These are phyloP conservation scores for Halictus ligatus DNA, from an alignment of 2,888 invertebrate species.

Conservation along the genomic window DNA sequence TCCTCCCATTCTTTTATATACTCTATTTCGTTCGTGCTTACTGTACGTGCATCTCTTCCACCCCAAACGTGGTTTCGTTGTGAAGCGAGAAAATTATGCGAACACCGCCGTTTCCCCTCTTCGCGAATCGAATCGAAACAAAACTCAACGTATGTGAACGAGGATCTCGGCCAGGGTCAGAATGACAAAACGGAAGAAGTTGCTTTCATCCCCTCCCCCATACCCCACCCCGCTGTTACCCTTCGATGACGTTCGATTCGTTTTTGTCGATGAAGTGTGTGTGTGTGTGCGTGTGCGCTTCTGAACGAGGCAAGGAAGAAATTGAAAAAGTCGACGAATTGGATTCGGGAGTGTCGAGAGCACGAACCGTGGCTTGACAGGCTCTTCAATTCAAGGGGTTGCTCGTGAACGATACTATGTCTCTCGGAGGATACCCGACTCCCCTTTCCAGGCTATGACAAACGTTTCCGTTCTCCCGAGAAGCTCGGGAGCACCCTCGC, in stretches of 20 bases:
- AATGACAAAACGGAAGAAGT: not conserved
- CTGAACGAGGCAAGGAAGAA: conserved; percentile 26
- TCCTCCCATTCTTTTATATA: not conserved
- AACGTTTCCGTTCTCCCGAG: not conserved
- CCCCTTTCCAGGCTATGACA: conserved; percentile 14
- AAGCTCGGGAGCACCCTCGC: not conserved
- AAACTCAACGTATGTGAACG: not conserved
- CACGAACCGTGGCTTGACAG: conserved; percentile 31
- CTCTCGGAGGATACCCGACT: conserved; percentile 40
- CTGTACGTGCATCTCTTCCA: not conserved
- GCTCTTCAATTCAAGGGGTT: conserved; percentile 33
- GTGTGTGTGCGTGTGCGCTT: conserved; percentile 17
- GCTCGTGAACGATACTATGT: conserved; percentile 33
- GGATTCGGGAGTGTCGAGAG: conserved; percentile 42
- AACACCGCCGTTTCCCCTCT: not conserved
- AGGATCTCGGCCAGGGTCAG: too few relatives aligned
- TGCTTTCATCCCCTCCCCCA: not conserved
- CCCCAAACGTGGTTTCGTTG: conserved; percentile 35
- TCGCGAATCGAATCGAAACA: not conserved
- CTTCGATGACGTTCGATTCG: conserved; percentile 16
- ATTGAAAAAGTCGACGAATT: conserved; percentile 13
- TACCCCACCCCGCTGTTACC: not conserved
- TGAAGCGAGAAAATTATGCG: conserved; percentile 28
- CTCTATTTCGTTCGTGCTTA: conserved; percentile 17
- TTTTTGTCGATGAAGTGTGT: conserved; percentile 1